Percentiles rank a stretch among this genome's conserved stretches.
Conservation (phyloP, 2,888 invertebrate species). For the Ametastegia equiseti region DNA sequence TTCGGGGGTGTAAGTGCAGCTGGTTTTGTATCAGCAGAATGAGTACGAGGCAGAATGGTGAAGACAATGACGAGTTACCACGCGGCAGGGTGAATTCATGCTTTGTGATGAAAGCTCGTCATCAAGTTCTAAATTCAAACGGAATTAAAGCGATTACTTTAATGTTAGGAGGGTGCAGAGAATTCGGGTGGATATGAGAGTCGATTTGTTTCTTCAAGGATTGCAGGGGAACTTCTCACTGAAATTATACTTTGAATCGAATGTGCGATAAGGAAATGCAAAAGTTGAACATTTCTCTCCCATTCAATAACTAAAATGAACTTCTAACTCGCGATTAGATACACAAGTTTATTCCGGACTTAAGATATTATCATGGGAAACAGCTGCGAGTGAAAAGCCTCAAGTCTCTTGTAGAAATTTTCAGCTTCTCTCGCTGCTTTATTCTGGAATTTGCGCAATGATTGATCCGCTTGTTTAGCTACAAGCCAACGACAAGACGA, state of each 20-base stretch:
- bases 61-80: not conserved
- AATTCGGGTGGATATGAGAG: not conserved
- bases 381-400: not conserved
- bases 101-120: conserved; percentile 8
- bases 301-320: too few relatives aligned
- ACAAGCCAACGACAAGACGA: not conserved
- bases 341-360: too few relatives aligned
- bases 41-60: not conserved
- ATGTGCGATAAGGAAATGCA: not conserved
- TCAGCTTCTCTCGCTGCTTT: not conserved
- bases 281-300: not conserved
- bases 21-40: not conserved
- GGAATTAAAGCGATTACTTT: conserved; percentile 39
- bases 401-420: not conserved
- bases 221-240: not conserved
- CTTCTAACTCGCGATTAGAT: too few relatives aligned
- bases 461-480: conserved; percentile 30
- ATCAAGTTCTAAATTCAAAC: conserved; percentile 31
- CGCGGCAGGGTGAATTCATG: not conserved
- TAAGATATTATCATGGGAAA: too few relatives aligned
- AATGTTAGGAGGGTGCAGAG: conserved; percentile 9
- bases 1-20: not conserved
- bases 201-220: conserved; percentile 9
- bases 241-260: not conserved
- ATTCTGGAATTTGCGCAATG: not conserved